phyloP scores from a whole-genome alignment of 2,113 vertebrate species.

The Phocoena phocoena region DNA sequence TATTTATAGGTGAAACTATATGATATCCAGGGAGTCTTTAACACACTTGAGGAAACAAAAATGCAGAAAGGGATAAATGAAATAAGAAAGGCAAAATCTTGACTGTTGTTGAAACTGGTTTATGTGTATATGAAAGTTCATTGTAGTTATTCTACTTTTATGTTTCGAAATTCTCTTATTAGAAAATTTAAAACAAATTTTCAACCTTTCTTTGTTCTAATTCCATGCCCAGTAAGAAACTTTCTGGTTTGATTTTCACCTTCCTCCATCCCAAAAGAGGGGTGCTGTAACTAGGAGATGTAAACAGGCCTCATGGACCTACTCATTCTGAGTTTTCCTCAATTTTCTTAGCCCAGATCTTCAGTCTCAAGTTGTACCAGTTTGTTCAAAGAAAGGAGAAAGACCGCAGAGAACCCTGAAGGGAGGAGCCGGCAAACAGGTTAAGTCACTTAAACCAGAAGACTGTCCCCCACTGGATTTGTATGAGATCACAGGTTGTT shows the following conservation, averaged over 20 bases:
- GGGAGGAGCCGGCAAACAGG: rapidly evolving
- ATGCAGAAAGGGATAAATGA: background rate
- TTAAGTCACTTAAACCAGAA: background rate
- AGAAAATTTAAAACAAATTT: background rate
- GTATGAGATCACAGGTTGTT: background rate
- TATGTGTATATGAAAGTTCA: background rate
- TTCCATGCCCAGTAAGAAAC: background rate
- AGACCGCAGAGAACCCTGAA: background rate
- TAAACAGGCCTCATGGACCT: background rate
- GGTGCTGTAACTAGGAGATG: background rate
- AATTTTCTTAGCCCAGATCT: background rate
- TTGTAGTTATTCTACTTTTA: background rate
- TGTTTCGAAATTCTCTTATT: background rate
- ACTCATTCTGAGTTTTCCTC: background rate
- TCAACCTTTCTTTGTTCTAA: background rate
- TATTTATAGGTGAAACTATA: background rate
- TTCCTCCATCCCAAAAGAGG: background rate
- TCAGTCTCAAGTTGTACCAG: background rate
- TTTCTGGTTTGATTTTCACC: background rate
- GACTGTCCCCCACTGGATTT: background rate
- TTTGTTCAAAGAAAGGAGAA: background rate
- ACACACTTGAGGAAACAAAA: background rate
- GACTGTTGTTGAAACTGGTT: background rate
- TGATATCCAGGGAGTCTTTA: background rate
- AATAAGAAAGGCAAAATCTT: background rate